Evolutionary conservation across 2,113 vertebrate species (phyloP), one percentile per base, ranked within the genome.

Genomic region (Nyctereutes procyonoides): DNA sequence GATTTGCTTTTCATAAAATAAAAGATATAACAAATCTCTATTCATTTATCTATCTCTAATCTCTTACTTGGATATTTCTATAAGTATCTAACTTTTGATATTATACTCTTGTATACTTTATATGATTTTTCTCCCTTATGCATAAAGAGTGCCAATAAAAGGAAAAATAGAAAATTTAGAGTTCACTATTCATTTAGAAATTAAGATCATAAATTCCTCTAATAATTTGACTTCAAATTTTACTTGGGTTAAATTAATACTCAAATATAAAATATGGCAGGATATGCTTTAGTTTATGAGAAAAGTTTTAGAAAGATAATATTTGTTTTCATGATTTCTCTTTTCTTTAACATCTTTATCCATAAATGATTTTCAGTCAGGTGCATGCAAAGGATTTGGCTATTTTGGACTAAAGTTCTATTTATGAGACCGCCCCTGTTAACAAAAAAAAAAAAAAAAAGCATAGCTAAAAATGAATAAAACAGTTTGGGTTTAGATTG

Each of bases 381-480:
- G 20, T 60, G 67, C 91, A 91, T 48, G 30, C 28, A 88, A 58
- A 95, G 48, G 32, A 63, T 24, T 84, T 90, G 53, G 60, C 30
- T 95, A 63, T 80, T 93, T 96, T 83, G 74, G 4, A 90, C 65
- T 63, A 77, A 97, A 95, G 93, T 81, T 95, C 83, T 96, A 67
- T 95, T 97, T 93, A 83, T 90, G 88, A 98, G 73, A 86, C 22
- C 32, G 86, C 30, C 28, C 26, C 9, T 90, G 16, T 43, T 96
- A 48, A 89, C 95, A 76, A 86, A 60, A 53, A 26, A 53, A 32
- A 96, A 76, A 26, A 53, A 32, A 63, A 95, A 65, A 30, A 26
- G 30, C 32, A 67, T 38, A 85, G 19, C 84, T 96, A 87, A 92
- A 95, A 97, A 83, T 96, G 97, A 98, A 97, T 98, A 94, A 94